phyloP scores from a whole-genome alignment of 1,140 invertebrate genomes.

The Drosophila subpulchrella region DNA sequence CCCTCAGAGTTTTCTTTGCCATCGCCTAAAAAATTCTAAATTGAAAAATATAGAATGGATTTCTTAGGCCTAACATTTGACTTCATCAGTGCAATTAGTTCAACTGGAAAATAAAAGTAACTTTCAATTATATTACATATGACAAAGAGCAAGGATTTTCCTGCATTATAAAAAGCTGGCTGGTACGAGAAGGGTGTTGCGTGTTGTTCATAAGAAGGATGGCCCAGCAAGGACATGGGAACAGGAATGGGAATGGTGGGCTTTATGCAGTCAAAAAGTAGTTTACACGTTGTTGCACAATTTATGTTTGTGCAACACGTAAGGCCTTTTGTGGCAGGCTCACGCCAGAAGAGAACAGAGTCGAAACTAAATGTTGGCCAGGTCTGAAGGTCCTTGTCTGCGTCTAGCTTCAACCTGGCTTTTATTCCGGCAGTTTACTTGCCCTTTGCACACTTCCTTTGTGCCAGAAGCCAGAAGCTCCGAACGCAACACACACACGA shows the following conservation, averaged over 20 bases:
- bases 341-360: constrained; percentile 19
- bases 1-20: too few species aligned
- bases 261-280: constrained; percentile 83
- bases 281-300: constrained; percentile 84
- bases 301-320: constrained; percentile 84
- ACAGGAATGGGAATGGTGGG: constrained; percentile 62
- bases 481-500: constrained; percentile 16
- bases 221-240: constrained; percentile 49
- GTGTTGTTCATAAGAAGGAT: background rate
- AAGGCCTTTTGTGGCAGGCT: constrained; percentile 69
- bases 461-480: constrained; percentile 2
- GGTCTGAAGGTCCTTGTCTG: constrained; percentile 38
- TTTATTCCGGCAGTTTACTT: constrained; percentile 48
- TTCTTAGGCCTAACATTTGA: too few species aligned
- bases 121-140: background rate
- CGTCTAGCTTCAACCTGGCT: constrained; percentile 47
- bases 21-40: too few species aligned
- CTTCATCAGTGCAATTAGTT: too few species aligned
- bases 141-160: background rate
- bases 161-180: background rate
- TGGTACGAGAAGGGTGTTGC: background rate
- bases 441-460: constrained; percentile 39
- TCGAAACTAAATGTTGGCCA: constrained; percentile 42
- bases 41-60: too few species aligned
- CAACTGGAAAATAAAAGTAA: background rate